These are phyloP conservation scores for mouse (Mus musculus) DNA, from an alignment of 2,113 vertebrate species.

Conservation along the genomic window DNA sequence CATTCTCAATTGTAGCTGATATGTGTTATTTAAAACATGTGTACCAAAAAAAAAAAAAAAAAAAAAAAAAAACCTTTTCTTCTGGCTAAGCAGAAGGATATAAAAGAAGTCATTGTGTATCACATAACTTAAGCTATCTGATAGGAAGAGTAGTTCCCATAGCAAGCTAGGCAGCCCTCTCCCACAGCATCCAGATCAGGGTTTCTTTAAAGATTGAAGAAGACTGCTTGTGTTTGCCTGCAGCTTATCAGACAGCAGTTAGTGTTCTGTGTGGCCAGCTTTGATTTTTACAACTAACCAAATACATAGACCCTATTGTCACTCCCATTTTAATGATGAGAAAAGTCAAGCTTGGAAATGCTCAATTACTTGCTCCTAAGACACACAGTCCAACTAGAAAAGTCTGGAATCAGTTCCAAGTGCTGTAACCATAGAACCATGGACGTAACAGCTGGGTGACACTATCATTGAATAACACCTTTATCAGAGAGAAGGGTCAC, in stretches of 20 bases:
- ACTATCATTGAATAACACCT: not conserved
- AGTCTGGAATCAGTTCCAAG: not conserved
- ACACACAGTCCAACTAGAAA: not conserved
- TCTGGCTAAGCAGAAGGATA: not conserved
- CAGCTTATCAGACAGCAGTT: not conserved
- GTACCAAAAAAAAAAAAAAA: not conserved
- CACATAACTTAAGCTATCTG: constrained; percentile 16
- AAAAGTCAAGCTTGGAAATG: not conserved
- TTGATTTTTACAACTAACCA: not conserved
- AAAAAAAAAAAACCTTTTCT: not conserved
- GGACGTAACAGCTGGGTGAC: not conserved
- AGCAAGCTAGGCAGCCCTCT: not conserved
- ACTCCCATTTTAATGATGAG: not conserved
- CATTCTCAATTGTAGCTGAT: not conserved
- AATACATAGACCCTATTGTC: not conserved
- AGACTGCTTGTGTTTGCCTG: not conserved
- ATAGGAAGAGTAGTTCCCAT: not conserved
- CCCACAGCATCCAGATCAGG: not conserved
- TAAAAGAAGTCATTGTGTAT: constrained; percentile 5
- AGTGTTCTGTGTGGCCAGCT: not conserved
- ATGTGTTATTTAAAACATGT: not conserved
- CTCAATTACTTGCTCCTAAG: not conserved
- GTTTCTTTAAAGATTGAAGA: not conserved
- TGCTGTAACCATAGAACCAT: not conserved
- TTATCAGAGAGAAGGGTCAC: not conserved